Conservation (phyloP, 2,113 vertebrate genomes). For the Oryzias curvinotus region DNA sequence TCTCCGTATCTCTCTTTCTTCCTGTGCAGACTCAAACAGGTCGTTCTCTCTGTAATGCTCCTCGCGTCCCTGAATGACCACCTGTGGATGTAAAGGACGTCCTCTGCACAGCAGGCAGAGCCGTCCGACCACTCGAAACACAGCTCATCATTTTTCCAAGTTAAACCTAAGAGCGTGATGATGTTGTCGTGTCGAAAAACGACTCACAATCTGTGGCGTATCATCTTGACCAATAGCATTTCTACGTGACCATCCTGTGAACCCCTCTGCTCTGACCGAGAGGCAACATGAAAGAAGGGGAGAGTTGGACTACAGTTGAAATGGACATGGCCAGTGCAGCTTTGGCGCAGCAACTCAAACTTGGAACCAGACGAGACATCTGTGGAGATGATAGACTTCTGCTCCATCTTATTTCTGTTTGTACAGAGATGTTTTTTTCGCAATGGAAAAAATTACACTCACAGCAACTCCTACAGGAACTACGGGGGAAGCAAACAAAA, state of each 20-base stretch:
- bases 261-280: conserved; percentile 57
- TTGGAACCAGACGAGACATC: conserved; percentile 46
- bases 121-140: conserved; percentile 29
- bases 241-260: conserved; percentile 64
- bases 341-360: conserved; percentile 7
- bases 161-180: conserved; percentile 21
- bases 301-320: conserved; percentile 18
- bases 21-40: conserved; percentile 42
- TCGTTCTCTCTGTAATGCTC: conserved; percentile 28
- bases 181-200: conserved; percentile 44
- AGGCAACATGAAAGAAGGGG: conserved; percentile 30
- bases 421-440: conserved; percentile 71
- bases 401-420: conserved; percentile 63
- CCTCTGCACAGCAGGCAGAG: conserved; percentile 21
- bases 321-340: conserved; percentile 17
- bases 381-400: conserved; percentile 63
- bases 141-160: conserved; percentile 41
- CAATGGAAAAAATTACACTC: conserved; percentile 45
- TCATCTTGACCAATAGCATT: conserved; percentile 64
- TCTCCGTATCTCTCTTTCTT: conserved; percentile 36
- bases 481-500: conserved; percentile 31
- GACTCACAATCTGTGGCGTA: conserved; percentile 47
- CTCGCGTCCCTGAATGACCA: conserved; percentile 17
- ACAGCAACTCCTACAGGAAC: conserved; percentile 45
- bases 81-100: conserved; percentile 19